phyloP scores from a whole-genome alignment of 1,140 invertebrate species.

The Teleopsis dalmanni region DNA sequence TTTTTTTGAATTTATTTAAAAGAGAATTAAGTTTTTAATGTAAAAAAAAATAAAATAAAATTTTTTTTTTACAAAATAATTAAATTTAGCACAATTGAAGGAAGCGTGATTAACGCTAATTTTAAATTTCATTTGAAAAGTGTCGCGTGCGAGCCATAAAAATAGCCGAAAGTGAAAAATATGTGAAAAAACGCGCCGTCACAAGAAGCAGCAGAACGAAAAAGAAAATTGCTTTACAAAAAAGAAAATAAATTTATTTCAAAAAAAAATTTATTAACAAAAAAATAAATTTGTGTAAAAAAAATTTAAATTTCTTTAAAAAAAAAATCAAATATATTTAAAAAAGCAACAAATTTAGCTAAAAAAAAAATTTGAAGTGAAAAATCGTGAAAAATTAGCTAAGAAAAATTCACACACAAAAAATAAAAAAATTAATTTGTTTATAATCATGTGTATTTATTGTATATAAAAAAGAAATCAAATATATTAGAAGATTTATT shows the following conservation, averaged over 20 bases:
- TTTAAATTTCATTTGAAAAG: no score
- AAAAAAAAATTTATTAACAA: neutral
- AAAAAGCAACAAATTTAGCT: neutral
- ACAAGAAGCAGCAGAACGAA: no score
- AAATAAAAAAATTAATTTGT: neutral
- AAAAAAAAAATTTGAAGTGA: slow-evolving; percentile 12
- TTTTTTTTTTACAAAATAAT: no score
- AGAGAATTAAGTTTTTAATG: no score
- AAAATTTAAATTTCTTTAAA: neutral
- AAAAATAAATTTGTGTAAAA: neutral
- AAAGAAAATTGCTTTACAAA: no score
- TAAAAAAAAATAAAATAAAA: no score
- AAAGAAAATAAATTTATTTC: neutral
- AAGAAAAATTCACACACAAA: neutral
- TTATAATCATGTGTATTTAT: neutral
- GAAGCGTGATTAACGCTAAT: no score
- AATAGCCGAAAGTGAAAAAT: no score
- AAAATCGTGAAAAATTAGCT: slow-evolving; percentile 4
- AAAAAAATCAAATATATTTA: neutral
- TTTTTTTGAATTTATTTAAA: no score
- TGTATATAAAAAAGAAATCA: neutral
- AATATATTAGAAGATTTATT: neutral
- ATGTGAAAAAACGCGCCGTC: no score
- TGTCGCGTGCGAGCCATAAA: no score
- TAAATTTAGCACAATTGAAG: no score